phyloP scores from a whole-genome alignment of 2,888 invertebrate species.

The Eupelmus urozonus region DNA sequence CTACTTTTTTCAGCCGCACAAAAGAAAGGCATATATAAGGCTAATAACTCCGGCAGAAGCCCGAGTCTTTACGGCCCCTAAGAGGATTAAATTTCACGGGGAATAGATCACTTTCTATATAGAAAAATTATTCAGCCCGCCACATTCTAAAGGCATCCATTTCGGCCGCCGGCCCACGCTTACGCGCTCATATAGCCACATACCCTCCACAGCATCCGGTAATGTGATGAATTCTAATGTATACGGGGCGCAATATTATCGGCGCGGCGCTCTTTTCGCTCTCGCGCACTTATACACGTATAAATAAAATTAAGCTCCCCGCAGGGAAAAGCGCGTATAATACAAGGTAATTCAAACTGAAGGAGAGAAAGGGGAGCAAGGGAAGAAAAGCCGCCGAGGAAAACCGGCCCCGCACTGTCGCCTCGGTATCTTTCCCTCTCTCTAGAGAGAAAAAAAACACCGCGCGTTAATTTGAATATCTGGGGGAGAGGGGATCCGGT shows the following conservation, averaged over 20 bases:
- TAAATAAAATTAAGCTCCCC: not conserved
- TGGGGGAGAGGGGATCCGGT: slow-evolving; percentile 26
- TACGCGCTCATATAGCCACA: too few species aligned
- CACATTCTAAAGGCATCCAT: slow-evolving; percentile 1
- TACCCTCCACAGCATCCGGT: not conserved
- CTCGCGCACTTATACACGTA: not conserved
- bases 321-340: not conserved
- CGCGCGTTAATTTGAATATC: slow-evolving; percentile 31
- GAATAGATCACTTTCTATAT: slow-evolving; percentile 34
- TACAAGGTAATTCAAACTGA: slow-evolving; percentile 2
- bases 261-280: slow-evolving; percentile 17
- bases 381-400: too few species aligned
- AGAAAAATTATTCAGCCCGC: slow-evolving; percentile 34
- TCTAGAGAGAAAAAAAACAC: not conserved
- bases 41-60: slow-evolving; percentile 2
- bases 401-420: not conserved
- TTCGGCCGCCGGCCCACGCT: not conserved
- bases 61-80: slow-evolving; percentile 2
- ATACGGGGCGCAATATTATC: slow-evolving; percentile 14
- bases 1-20: too few species aligned
- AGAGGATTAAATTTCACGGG: slow-evolving; percentile 29
- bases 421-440: not conserved
- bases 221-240: slow-evolving; percentile 34
- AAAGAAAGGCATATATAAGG: too few species aligned
- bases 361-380: not conserved